phyloP scores from a whole-genome alignment of 2,113 vertebrate species.

The Xenopus laevis region DNA sequence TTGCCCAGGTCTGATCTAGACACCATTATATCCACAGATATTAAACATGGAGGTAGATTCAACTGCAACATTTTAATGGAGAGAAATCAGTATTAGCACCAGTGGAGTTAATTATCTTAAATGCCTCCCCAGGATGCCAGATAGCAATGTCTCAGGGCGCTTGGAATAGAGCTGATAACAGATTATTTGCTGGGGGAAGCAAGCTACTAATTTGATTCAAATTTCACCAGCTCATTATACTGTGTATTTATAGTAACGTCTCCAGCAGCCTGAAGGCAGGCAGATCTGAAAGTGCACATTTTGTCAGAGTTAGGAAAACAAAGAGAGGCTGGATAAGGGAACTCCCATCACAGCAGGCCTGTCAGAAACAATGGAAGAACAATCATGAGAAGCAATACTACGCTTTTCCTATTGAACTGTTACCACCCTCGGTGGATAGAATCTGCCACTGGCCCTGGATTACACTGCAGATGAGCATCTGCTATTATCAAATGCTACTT shows the following conservation, averaged over 20 bases:
- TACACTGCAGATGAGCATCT: neutral
- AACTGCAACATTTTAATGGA: too few relatives aligned
- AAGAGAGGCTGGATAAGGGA: conserved; percentile 34
- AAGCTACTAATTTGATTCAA: conserved; percentile 43
- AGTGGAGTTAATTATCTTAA: conserved; percentile 46
- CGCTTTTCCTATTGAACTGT: conserved; percentile 7
- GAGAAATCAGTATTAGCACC: neutral
- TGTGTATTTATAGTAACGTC: conserved; percentile 40
- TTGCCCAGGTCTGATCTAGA: too few relatives aligned
- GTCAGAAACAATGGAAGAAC: conserved; percentile 33
- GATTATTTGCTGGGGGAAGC: conserved; percentile 39
- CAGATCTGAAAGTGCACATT: conserved; percentile 40
- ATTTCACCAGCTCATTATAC: conserved; percentile 40
- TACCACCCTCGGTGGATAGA: neutral
- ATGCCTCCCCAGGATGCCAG: conserved; percentile 44
- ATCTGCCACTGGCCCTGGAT: neutral
- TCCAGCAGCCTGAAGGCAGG: conserved; percentile 33
- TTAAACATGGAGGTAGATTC: too few relatives aligned
- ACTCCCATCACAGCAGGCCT: conserved; percentile 37
- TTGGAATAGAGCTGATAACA: conserved; percentile 29
- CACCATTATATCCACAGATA: too few relatives aligned
- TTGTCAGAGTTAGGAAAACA: conserved; percentile 45
- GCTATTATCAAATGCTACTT: neutral
- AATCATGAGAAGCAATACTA: conserved; percentile 17
- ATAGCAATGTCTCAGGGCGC: conserved; percentile 41